Conservation (phyloP, 2,113 vertebrate genomes). For the Craseonycteris thonglongyai region DNA sequence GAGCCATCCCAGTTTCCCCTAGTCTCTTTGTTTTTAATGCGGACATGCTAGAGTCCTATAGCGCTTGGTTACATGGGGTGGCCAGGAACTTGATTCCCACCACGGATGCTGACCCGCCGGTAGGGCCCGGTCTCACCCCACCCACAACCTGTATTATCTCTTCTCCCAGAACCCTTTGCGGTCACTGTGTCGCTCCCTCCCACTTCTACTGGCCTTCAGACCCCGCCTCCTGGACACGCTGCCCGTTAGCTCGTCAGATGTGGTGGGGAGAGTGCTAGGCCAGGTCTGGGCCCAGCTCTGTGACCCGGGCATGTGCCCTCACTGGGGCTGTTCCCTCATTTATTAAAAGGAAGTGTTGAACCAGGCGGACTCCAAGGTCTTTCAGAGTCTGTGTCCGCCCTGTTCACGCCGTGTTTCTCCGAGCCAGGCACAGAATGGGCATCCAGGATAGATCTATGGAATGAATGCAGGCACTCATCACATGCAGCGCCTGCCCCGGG, state of each 20-base stretch:
- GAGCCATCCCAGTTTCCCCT: too few species aligned
- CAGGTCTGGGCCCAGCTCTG: neutral
- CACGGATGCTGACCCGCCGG: neutral
- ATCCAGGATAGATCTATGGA: accelerated
- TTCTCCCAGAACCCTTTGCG: neutral
- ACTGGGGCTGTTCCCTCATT: neutral
- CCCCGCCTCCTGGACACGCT: too few species aligned
- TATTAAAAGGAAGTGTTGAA: neutral
- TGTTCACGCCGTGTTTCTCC: neutral
- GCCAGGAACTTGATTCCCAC: neutral
- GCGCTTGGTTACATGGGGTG: accelerated
- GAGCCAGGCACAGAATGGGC: neutral
- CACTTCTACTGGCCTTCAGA: neutral
- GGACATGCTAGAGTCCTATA: neutral
- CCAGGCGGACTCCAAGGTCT: neutral
- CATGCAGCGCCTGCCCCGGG: accelerated
- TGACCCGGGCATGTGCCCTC: neutral
- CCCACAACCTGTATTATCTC: neutral
- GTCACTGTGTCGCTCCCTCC: accelerated
- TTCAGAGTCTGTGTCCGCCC: neutral
- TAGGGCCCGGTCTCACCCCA: neutral
- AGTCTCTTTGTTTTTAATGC: too few species aligned
- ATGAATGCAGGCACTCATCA: accelerated
- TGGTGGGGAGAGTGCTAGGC: neutral
- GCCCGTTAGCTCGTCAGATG: accelerated